These are phyloP conservation scores for Rhinoptilus africanus DNA, from an alignment of 2,113 vertebrate genomes.

Conservation along the genomic window DNA sequence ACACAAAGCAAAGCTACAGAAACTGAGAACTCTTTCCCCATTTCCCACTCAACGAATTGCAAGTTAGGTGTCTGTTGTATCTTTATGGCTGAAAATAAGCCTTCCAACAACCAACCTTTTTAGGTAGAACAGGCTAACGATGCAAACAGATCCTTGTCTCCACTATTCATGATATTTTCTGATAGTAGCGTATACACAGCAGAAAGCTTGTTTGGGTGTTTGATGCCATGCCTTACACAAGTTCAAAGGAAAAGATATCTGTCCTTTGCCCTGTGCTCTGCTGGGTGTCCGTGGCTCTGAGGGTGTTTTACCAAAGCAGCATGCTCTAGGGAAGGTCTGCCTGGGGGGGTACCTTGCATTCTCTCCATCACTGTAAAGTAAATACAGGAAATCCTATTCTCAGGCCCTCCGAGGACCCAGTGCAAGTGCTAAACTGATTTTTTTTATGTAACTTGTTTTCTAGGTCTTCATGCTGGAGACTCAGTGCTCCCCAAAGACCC, in stretches of 20 bases:
- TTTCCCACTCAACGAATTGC: background rate
- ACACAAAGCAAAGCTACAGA: background rate
- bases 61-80: background rate
- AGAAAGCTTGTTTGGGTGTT: background rate
- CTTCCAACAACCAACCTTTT: background rate
- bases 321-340: background rate
- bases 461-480: constrained; percentile 98
- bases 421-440: background rate
- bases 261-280: background rate
- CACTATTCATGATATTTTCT: background rate
- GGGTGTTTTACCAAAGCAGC: background rate
- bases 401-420: accelerated
- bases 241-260: background rate
- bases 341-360: background rate
- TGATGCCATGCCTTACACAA: background rate
- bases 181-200: background rate
- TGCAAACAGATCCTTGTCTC: background rate
- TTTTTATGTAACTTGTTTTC: background rate
- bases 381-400: background rate
- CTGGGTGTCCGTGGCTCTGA: background rate
- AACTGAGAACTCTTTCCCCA: background rate
- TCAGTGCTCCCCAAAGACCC: constrained; percentile 95
- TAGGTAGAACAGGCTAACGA: background rate
- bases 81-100: background rate
- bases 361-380: background rate